A percentile compares a stretch with the other conserved stretches of the same genome.
Evolutionary conservation across 64 coral and sea anemone species (phyloP).

Genomic region (Actinia equina): DNA sequence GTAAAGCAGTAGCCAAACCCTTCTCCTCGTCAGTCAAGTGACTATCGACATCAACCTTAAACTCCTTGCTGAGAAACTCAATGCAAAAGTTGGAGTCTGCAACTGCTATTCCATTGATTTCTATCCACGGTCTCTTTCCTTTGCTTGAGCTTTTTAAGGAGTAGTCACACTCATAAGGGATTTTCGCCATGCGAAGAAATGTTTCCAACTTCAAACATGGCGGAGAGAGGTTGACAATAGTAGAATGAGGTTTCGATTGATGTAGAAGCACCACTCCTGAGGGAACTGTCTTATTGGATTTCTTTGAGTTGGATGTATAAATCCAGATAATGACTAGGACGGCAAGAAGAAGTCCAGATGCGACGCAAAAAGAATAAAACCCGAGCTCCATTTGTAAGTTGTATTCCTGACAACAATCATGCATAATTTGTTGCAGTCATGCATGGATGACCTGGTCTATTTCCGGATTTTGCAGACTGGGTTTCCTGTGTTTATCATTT

Average conservation of each 20-base stretch:
- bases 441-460: too few relatives aligned
- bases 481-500: too few relatives aligned
- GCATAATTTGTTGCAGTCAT: background rate
- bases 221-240: conserved; percentile 42
- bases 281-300: background rate
- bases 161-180: conserved; percentile 50
- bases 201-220: conserved; percentile 54
- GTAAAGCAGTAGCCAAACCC: conserved; percentile 29
- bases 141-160: conserved; percentile 38
- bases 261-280: conserved; percentile 37
- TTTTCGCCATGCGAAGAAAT: conserved; percentile 49
- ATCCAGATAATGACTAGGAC: background rate
- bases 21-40: conserved; percentile 44
- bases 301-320: background rate
- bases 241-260: conserved; percentile 15
- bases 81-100: conserved; percentile 62
- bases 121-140: conserved; percentile 56
- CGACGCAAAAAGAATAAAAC: conserved; percentile 2
- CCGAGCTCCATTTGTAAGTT: background rate
- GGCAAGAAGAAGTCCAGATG: background rate
- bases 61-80: conserved; percentile 56
- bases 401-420: background rate
- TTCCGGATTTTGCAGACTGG: too few relatives aligned
- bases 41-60: conserved; percentile 42
- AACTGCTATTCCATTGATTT: conserved; percentile 21